Conservation (phyloP, 2,113 vertebrate genomes). For the Callithrix jacchus region DNA sequence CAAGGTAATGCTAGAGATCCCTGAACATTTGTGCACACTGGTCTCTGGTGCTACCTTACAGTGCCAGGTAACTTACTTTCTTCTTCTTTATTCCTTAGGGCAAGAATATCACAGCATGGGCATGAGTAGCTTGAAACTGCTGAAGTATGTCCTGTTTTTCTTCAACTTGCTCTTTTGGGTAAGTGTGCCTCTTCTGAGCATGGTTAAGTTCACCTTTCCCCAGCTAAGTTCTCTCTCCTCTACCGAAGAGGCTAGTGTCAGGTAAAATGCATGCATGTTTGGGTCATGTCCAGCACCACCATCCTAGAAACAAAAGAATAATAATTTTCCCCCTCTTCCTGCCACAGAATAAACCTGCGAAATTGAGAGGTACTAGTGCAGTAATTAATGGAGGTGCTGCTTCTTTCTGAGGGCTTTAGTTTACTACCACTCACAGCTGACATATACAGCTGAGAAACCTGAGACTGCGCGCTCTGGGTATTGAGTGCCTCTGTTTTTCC, state of each 20-base stretch:
- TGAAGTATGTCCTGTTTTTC: constrained; percentile 80
- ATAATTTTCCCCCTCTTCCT: background rate
- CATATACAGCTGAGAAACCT: background rate
- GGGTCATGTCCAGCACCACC: background rate
- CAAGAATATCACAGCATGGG: constrained; percentile 67
- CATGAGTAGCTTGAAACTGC: constrained; percentile 70
- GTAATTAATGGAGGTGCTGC: background rate
- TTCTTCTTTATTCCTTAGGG: constrained; percentile 41
- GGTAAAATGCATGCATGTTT: background rate
- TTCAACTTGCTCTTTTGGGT: constrained; percentile 84
- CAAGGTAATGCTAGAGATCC: background rate
- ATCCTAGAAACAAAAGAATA: background rate
- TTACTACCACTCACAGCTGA: background rate
- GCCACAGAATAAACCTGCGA: background rate
- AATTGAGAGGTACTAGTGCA: background rate
- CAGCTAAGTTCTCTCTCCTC: background rate
- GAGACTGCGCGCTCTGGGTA: background rate
- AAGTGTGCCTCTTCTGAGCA: constrained; percentile 58
- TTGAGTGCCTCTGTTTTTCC: background rate
- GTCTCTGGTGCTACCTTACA: background rate
- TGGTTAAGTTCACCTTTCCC: background rate
- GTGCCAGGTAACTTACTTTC: background rate
- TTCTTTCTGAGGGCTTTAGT: background rate
- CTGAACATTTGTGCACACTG: background rate
- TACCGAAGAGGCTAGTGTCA: background rate